Conservation (phyloP, 2,113 vertebrate genomes). For the Chelonoidis abingdonii region DNA sequence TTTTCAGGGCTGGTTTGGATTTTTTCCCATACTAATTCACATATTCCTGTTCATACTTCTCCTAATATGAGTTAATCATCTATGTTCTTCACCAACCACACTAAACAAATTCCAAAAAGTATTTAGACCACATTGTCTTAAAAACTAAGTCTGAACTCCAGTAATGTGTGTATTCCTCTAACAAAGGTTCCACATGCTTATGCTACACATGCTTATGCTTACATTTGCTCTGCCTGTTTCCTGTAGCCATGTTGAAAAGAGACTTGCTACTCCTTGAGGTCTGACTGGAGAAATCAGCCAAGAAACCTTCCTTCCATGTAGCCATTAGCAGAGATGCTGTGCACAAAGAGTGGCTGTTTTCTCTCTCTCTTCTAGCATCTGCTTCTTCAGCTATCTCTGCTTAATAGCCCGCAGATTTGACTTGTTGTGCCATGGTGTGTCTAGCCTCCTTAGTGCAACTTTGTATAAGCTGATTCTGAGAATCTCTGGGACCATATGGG, state of each 20-base stretch:
- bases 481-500: slow-evolving; percentile 51
- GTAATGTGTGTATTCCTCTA: not conserved
- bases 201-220: not conserved
- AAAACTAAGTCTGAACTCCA: not conserved
- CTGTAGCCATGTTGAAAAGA: not conserved
- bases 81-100: not conserved
- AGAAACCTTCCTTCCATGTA: not conserved
- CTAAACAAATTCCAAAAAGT: not conserved
- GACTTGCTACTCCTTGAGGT: not conserved
- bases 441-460: slow-evolving; percentile 66
- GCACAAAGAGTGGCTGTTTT: not conserved
- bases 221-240: not conserved
- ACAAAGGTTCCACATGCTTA: not conserved
- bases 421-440: slow-evolving; percentile 15
- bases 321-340: not conserved
- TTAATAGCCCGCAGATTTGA: slow-evolving; percentile 66
- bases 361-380: slow-evolving; percentile 37
- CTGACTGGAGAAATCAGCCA: not conserved
- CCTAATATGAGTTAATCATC: not conserved
- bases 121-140: not conserved
- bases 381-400: slow-evolving; percentile 50
- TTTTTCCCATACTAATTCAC: not conserved
- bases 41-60: not conserved
- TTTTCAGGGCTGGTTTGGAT: not conserved
- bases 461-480: slow-evolving; percentile 71